Percentiles rank a stretch among this genome's conserved stretches.
Evolutionary conservation across 2,113 vertebrate species (phyloP).

Genomic region (Tenebrosternarchus preto): DNA sequence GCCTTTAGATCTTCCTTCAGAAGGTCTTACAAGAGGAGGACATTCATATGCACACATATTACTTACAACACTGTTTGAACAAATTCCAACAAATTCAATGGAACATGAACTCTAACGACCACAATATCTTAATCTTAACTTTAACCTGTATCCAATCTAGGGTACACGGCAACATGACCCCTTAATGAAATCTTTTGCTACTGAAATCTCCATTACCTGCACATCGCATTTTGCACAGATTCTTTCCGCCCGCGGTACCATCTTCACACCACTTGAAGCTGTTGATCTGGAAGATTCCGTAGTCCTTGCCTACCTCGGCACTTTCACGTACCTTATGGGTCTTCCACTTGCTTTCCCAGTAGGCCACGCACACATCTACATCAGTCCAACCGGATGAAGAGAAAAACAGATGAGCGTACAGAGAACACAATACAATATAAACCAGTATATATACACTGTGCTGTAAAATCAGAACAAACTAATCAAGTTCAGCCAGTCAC

Average conservation of each 20-base stretch:
- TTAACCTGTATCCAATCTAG: background rate
- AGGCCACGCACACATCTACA: constrained; percentile 55
- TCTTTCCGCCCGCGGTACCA: constrained; percentile 45
- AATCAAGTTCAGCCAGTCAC: no score
- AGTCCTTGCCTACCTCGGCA: constrained; percentile 54
- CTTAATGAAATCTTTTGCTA: background rate
- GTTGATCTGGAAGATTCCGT: constrained; percentile 60
- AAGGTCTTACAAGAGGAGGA: constrained; percentile 41
- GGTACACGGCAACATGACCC: background rate
- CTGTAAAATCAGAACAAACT: no score
- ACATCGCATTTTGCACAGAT: constrained; percentile 39
- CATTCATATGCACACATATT: background rate
- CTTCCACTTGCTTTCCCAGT: constrained; percentile 54
- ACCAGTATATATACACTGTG: no score
- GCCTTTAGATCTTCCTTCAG: constrained; percentile 51
- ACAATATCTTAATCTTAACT: background rate
- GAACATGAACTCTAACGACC: background rate
- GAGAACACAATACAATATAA: no score
- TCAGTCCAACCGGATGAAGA: background rate
- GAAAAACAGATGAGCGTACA: background rate
- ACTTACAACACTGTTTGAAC: background rate
- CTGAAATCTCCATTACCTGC: constrained; percentile 24
- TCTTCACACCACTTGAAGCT: constrained; percentile 59
- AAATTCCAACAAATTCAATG: background rate
- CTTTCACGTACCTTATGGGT: constrained; percentile 43